These are phyloP conservation scores for Bombus polaris DNA, from an alignment of 1,140 invertebrate species.

Conservation along the genomic window DNA sequence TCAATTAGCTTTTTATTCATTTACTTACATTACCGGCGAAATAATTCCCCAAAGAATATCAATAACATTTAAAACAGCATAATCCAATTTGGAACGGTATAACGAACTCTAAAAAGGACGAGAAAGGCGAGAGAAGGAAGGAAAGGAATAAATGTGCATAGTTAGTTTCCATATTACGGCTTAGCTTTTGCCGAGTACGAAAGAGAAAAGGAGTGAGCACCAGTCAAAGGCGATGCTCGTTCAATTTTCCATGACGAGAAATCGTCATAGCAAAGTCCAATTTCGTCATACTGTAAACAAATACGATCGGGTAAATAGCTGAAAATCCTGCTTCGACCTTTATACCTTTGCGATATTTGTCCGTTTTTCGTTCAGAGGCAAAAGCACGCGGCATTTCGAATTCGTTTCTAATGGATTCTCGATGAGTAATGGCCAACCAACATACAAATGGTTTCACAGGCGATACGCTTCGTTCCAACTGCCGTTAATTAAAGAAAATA, in stretches of 20 bases:
- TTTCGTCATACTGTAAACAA: conserved; percentile 25
- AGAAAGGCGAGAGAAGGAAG: too few relatives aligned
- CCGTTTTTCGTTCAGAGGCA: conserved; percentile 17
- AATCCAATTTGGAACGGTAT: not conserved
- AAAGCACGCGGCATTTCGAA: not conserved
- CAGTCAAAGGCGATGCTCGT: conserved; percentile 18
- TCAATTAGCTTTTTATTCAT: too few relatives aligned
- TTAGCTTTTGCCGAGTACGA: not conserved
- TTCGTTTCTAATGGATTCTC: conserved; percentile 45
- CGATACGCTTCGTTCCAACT: not conserved
- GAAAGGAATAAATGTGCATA: not conserved
- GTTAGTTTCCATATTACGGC: conserved; percentile 3
- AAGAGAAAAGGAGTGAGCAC: not conserved
- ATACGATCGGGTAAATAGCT: conserved; percentile 19
- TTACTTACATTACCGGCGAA: too few relatives aligned
- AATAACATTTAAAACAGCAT: too few relatives aligned
- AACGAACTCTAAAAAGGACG: not conserved
- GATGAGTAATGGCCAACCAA: conserved; percentile 30
- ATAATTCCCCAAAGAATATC: too few relatives aligned
- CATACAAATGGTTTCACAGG: not conserved
- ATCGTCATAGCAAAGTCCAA: conserved; percentile 16
- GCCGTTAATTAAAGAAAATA: conserved; percentile 36
- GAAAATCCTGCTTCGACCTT: conserved; percentile 18
- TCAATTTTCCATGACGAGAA: conserved; percentile 19
- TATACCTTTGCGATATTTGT: conserved; percentile 59